phyloP scores from a whole-genome alignment of 1,140 invertebrate species.

The Epicauta chinensis region DNA sequence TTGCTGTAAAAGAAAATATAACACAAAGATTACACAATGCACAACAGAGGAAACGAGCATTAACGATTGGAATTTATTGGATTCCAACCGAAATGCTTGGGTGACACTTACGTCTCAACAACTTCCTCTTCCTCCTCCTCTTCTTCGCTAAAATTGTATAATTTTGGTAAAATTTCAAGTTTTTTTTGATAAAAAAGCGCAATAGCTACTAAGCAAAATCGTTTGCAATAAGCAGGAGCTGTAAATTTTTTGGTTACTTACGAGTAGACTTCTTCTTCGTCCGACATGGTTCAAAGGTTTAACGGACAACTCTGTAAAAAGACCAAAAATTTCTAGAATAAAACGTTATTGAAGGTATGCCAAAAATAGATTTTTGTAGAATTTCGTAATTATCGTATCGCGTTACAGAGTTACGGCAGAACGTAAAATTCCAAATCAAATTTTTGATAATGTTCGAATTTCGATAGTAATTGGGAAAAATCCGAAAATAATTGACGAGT shows the following conservation, averaged over 20 bases:
- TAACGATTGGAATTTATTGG: neutral
- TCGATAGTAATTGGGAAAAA: neutral
- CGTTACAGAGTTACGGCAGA: neutral
- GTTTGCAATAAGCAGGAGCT: slow-evolving; percentile 14
- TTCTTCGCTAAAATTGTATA: slow-evolving; percentile 39
- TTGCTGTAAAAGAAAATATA: slow-evolving; percentile 31
- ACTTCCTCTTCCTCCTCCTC: slow-evolving; percentile 65
- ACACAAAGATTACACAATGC: neutral
- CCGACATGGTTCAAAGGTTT: slow-evolving; percentile 52
- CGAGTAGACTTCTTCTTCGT: slow-evolving; percentile 66
- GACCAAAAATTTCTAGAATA: slow-evolving; percentile 18
- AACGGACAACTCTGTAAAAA: slow-evolving; percentile 6
- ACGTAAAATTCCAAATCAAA: slow-evolving; percentile 6
- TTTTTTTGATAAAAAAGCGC: neutral
- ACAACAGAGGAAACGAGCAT: neutral
- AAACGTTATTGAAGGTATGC: slow-evolving; percentile 6
- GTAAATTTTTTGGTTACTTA: slow-evolving; percentile 46
- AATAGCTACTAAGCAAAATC: neutral
- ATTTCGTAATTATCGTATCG: neutral
- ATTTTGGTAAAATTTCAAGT: slow-evolving; percentile 6
- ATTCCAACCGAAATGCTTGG: neutral
- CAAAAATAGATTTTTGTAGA: slow-evolving; percentile 7
- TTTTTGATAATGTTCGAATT: neutral
- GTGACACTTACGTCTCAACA: slow-evolving; percentile 58
- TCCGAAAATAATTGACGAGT: too few species aligned